These are phyloP conservation scores for Muricea muricata DNA, from an alignment of 92 coral and sea anemone species.

Conservation along the genomic window DNA sequence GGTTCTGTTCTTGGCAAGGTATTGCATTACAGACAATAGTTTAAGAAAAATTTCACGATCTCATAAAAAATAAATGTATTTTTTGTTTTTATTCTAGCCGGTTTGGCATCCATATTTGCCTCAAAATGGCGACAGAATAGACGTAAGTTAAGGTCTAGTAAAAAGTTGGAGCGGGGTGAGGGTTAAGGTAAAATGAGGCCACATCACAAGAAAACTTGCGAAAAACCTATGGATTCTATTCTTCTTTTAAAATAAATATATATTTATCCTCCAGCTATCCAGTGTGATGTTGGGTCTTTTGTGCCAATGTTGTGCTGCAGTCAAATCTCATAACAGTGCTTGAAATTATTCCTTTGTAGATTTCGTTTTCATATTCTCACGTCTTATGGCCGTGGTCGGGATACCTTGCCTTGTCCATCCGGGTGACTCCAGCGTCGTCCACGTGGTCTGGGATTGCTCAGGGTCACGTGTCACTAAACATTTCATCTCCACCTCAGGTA, in stretches of 20 bases:
- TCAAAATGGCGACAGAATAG: conserved; percentile 89
- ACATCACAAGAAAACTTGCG: too few species aligned
- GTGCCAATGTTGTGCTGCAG: too few species aligned
- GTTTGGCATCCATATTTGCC: conserved; percentile 94
- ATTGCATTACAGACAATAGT: neutral
- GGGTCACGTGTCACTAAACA: conserved; percentile 88
- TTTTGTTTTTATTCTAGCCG: conserved; percentile 68
- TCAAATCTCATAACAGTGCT: too few species aligned
- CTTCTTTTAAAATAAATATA: too few species aligned
- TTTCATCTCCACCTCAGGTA: conserved; percentile 94
- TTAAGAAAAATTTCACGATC: neutral
- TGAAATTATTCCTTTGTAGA: conserved; percentile 32
- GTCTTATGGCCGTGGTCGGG: conserved; percentile 99
- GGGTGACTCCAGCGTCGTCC: conserved; percentile 71
- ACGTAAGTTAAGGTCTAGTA: conserved; percentile 75
- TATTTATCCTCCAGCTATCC: too few species aligned
- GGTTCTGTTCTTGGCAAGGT: conserved; percentile 77
- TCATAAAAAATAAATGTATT: too few species aligned
- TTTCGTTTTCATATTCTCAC: conserved; percentile 82
- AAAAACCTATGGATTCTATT: too few species aligned
- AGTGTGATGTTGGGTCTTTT: too few species aligned
- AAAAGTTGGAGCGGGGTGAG: too few species aligned
- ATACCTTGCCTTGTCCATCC: conserved; percentile 86
- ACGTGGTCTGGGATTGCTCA: conserved; percentile 96
- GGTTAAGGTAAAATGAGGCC: too few species aligned